phyloP scores from a whole-genome alignment of 2,113 vertebrate genomes.

The Phyllostomus hastatus region DNA sequence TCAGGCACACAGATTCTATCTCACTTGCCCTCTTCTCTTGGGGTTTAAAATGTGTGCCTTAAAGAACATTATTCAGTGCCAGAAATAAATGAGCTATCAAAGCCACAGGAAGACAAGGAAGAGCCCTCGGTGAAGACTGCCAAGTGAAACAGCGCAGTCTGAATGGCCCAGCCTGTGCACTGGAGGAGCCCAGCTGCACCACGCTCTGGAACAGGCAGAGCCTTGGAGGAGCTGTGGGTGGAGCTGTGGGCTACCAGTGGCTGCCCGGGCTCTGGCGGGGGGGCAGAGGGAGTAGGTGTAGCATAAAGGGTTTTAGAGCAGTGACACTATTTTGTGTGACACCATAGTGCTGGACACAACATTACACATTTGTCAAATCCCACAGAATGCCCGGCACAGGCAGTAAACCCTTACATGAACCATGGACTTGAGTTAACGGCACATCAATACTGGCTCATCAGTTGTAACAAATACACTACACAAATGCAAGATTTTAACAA shows the following conservation, averaged over 20 bases:
- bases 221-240: background rate
- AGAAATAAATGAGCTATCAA: background rate
- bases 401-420: background rate
- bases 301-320: background rate
- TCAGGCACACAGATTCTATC: background rate
- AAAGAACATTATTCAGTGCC: background rate
- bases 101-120: background rate
- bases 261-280: fast-evolving
- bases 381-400: background rate
- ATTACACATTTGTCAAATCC: background rate
- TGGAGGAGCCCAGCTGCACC: fast-evolving
- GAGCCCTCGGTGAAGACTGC: background rate
- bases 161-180: background rate
- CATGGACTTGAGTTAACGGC: background rate
- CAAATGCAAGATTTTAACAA: background rate
- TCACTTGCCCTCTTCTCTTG: background rate
- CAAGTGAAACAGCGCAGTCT: background rate
- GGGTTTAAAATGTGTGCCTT: background rate
- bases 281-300: fast-evolving
- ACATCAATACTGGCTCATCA: background rate
- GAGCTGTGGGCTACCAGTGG: background rate
- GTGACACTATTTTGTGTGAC: background rate
- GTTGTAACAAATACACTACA: fast-evolving
- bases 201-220: background rate
- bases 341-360: background rate